Base-by-base conservation (phyloP, 2,113 vertebrate species). In the Lynx canadensis region DNA sequence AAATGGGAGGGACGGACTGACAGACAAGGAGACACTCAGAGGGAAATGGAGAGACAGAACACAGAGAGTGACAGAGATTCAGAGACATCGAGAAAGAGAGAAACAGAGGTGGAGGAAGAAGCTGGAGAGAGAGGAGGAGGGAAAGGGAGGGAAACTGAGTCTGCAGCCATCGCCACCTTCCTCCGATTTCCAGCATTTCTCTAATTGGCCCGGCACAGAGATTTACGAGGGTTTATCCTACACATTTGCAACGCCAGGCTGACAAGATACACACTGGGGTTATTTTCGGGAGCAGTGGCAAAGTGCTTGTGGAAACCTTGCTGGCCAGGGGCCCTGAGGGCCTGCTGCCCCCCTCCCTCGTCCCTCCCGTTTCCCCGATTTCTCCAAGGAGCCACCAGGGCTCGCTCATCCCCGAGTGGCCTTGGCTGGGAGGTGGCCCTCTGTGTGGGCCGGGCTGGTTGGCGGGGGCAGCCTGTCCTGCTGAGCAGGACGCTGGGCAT, bases 211-310 rank as follows among this genome's bases (percentile, higher is more conserved):
- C 38, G 52, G 41, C 82, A 93, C 2, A 1, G 82, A 88, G 96
- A 95, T 96, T 93, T 94, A 79, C 1, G 41, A 79, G 36, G 29
- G 89, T 95, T 97, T 93, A 73, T 87, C 81, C 88, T 82, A 31
- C 68, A 41, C 73, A 25, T 89, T 74, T 48, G 66, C 71, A n/a
- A 48, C 0, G 2, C 0, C 63, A 94, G 95, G 91, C 76, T 9
- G 1, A 82, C 78, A 38, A 90, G 81, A 95, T 33, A 71, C 69
- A 74, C 52, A 31, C 80, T 27, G 89, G 5, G 18, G 85, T 71
- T 90, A 76, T 95, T 97, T 95, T 78, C 1, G 0, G 95, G 88
- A 83, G 50, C 45, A 5, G 27, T 1, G 2, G 63, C 9, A 50
- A 95, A 3, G 29, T 0, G n/a, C 48, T 79, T 41, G 1, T 57